Conservation (phyloP, 2,113 vertebrate genomes). For the Elaphurus davidianus region DNA sequence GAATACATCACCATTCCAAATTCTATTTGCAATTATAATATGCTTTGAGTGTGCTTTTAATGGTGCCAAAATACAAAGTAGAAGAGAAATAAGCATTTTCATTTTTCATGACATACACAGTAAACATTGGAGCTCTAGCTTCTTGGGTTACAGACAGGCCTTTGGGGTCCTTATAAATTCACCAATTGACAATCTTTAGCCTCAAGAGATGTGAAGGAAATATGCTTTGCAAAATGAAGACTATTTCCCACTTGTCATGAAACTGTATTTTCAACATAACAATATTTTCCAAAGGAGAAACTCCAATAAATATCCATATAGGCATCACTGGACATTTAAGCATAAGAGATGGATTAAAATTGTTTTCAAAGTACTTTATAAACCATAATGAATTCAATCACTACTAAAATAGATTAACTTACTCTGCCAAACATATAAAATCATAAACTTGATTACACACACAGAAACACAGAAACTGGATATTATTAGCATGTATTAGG, state of each 20-base stretch:
- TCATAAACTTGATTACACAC: conserved; percentile 48
- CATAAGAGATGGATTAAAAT: conserved; percentile 36
- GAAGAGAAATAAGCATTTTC: conserved; percentile 1
- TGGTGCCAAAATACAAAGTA: conserved; percentile 35
- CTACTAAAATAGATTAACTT: conserved; percentile 50
- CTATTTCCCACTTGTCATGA: neutral
- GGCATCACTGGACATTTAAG: conserved; percentile 14
- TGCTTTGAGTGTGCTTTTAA: neutral
- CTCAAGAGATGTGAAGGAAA: conserved; percentile 31
- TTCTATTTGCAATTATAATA: conserved; percentile 42
- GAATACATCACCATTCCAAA: conserved; percentile 48
- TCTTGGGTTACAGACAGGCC: neutral
- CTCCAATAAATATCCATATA: neutral
- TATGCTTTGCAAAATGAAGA: conserved; percentile 41
- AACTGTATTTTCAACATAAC: conserved; percentile 40
- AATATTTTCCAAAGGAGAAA: conserved; percentile 55
- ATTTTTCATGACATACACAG: conserved; percentile 27
- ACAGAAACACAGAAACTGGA: conserved; percentile 19
- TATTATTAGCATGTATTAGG: conserved; percentile 54
- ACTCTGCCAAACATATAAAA: conserved; percentile 50
- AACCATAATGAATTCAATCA: conserved; percentile 58
- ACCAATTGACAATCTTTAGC: neutral
- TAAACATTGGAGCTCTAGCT: neutral
- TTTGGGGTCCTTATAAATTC: conserved; percentile 2
- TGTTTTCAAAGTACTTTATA: conserved; percentile 54